Base-by-base conservation (phyloP, 2,797 vertebrate genomes). In the Onychomys torridus region DNA sequence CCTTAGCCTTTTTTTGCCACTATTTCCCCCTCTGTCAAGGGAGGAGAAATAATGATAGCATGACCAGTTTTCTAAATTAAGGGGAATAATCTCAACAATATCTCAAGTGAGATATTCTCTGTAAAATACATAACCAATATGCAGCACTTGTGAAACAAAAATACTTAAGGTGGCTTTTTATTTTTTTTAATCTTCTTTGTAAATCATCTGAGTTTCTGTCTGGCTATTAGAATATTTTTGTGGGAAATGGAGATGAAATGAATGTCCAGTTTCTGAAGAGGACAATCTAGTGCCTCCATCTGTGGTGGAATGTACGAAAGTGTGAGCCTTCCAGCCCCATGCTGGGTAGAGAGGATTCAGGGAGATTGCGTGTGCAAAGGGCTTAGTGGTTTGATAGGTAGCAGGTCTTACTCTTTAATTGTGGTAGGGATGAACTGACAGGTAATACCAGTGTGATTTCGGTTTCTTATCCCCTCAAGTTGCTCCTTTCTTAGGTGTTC, bases 171-270 rank as follows among this genome's bases (percentile, higher is more conserved):
- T 89, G 75, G 40, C 52, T 10, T 49, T 49, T 67, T n/a, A 49
- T 71, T 43, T 71, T 57, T n/a, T 16, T 87, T 17, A 11, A 87
- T 46, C 37, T 76, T 6, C 37, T 92, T 76, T 96, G 83, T 46
- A 71, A 95, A 61, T 91, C 96, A 57, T 86, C 34, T 77, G 34
- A 73, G 9, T 63, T 91, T 96, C 90, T 85, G 63, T 82, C 37
- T 96, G 21, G 61, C 13, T 89, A 83, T 34, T 95, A 78, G 37
- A 75, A 75, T 40, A 43, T 43, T 57, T 57, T 16, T 16, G 32
- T 89, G 6, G 69, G n/a, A 73, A 92, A 87, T 21, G 61, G 73
- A 84, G 32, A 87, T 90, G 76, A 93, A 83, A 81, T 84, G 67
- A 94, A 81, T 61, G 25, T 10, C 43, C 6, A 19, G 32, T 77